phyloP scores from a whole-genome alignment of 2,888 invertebrate genomes.

The Myopa tessellatipennis region DNA sequence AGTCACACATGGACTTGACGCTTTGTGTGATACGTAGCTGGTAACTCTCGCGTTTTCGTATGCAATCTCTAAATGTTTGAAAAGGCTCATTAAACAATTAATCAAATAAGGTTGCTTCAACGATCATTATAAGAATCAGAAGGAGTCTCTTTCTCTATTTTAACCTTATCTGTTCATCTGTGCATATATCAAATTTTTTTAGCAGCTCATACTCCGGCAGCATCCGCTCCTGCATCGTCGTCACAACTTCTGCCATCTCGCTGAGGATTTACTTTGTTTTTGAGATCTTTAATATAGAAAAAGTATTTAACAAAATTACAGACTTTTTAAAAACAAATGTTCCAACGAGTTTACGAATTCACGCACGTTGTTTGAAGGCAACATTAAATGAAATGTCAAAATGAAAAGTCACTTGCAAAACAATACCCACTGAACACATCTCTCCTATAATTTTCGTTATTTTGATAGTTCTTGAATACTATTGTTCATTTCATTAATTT shows the following conservation, averaged over 20 bases:
- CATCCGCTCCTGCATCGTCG: conserved; percentile 81
- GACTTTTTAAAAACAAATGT: background rate
- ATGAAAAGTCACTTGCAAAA: too few relatives aligned
- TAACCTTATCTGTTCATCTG: conserved; percentile 78
- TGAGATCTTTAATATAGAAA: background rate
- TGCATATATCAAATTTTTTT: conserved; percentile 77
- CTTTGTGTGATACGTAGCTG: conserved; percentile 59
- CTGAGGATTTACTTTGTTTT: background rate
- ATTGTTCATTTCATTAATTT: too few relatives aligned
- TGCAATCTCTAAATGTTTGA: conserved; percentile 52
- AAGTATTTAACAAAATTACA: background rate
- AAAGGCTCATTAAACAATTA: background rate
- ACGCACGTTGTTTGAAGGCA: conserved; percentile 38
- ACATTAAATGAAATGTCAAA: too few relatives aligned
- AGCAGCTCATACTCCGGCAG: conserved; percentile 85
- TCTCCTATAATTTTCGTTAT: too few relatives aligned
- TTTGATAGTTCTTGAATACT: too few relatives aligned
- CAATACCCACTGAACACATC: too few relatives aligned
- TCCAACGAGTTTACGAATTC: background rate
- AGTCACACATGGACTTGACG: conserved; percentile 55
- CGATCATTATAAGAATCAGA: background rate
- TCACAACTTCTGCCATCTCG: conserved; percentile 85
- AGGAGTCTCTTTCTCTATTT: conserved; percentile 24
- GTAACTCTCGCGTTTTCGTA: conserved; percentile 60
- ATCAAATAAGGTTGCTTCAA: background rate